Percentiles rank a stretch among this genome's conserved stretches.
These are phyloP conservation scores for Laticauda laticaudata DNA, from an alignment of 2,113 vertebrate genomes.

Conservation along the genomic window DNA sequence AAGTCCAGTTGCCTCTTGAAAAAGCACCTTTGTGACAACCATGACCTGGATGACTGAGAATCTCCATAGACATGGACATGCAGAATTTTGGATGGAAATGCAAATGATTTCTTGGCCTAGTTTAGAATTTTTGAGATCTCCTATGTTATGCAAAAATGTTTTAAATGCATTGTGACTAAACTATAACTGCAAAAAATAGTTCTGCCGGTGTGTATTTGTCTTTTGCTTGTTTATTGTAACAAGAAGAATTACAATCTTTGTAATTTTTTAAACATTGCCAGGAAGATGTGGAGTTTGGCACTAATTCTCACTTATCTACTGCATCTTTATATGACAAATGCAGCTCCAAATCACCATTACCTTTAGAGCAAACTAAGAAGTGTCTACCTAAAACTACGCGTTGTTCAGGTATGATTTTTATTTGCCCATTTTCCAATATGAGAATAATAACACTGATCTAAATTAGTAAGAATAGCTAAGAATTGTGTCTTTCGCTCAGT, in stretches of 20 bases:
- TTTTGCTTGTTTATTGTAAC: background rate
- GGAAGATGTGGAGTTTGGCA: constrained; percentile 82
- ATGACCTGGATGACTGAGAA: no score
- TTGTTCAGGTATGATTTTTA: constrained; percentile 57
- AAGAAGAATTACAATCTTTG: background rate
- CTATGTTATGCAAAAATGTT: background rate
- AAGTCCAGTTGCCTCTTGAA: no score
- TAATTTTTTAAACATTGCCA: constrained; percentile 51
- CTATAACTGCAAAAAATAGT: background rate
- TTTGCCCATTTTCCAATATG: background rate
- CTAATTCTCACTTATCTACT: constrained; percentile 79
- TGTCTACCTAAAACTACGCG: constrained; percentile 36
- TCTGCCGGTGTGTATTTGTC: background rate
- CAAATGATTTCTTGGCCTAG: background rate
- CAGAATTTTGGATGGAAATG: background rate
- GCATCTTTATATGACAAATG: constrained; percentile 81
- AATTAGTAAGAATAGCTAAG: background rate
- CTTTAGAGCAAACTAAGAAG: constrained; percentile 62
- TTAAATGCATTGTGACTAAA: background rate
- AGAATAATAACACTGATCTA: background rate
- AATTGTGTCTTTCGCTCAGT: background rate
- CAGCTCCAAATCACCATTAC: constrained; percentile 67
- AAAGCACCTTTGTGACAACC: no score
- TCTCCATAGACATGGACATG: no score
- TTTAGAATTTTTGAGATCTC: background rate